Evolutionary conservation across 1,140 invertebrate genomes (phyloP), one percentile per base, ranked within the genome.

Genomic region (Bombus balteatus): DNA sequence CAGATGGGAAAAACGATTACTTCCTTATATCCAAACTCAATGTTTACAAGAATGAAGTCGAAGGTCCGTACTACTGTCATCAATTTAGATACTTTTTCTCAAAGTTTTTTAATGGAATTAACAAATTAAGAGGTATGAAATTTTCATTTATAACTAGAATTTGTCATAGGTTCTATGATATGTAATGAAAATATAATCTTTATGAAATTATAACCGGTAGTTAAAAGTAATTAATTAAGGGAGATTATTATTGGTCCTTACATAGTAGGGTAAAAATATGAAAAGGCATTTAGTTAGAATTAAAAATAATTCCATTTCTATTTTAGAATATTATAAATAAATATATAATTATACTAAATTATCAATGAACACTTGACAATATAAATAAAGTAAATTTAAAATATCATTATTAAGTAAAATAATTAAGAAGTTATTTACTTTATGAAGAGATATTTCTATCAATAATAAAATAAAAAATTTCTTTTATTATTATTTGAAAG

Each of bases 1-100:
- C 25, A 15, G 37, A 34, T 12, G 28, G 71, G 34, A 77, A 88
- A 90, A 91, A 59, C 32, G 71, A 74, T 81, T 76, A 66, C 65
- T 86, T 65, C 65, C 53, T 85, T 70, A 77, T 81, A 81, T 73
- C 81, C 65, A 82, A 91, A 76, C 87, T 81, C 84, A 83, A 87
- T 90, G 90, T 91, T 91, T 91, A 91, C 89, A 91, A 71, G 81
- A 88, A 83, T 71, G 86, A 86, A 85, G 76, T 85, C 47, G 41
- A 66, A 85, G 73, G 66, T 81, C 68, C 53, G 47, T 79, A 90
- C 89, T 65, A 75, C 83, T 73, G 62, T 78, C 32, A 85, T 87
- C 88, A 89, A 85, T 81, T 65, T 41, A 84, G 37, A n/a, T 75
- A 66, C 57, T 53, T 3, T 66, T 68, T n/a, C 28, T 47, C 25